Base-by-base conservation (phyloP, 2,113 vertebrate species). In the Hypocryptadius cinnamomeus region DNA sequence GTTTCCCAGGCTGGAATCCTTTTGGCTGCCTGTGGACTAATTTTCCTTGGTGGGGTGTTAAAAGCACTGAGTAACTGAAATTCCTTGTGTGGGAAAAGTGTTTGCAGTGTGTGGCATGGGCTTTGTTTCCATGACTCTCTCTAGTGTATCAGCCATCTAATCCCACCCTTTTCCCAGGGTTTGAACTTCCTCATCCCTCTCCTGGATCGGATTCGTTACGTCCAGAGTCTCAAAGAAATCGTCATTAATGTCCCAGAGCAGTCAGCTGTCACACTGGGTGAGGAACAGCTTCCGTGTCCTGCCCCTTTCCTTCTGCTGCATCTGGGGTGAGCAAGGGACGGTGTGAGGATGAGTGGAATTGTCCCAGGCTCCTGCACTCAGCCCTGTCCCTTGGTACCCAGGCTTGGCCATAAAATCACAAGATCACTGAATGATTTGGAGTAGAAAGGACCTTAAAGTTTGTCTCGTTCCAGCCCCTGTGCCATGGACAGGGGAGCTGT, bases 181-280 rank as follows among this genome's bases (percentile, higher is more conserved):
- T 97, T 99, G 95, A 99, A 99, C 87, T 97, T 99, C 91, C 98
- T 99, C 86, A 99, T 99, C 84, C 99, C 99, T 23, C 16, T 99
- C 28, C 96, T 99, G 90, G 99, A 99, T 97, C 97, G 97, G 93
- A 97, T 99, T 85, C 98, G 98, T 53, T 99, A 99, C 0, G 99
- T 99, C 45, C 99, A 99, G 90, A 99, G 99, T 79, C 98, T 99
- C 66, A 99, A 99, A 96, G 99, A 99, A 96, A 99, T 99, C 2
- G 99, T 99, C 86, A 99, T 99, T 73, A 99, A 99, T 5, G 99
- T 99, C 39, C 99, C 99, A 18, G 99, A 99, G 93, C 99, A 99
- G 96, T 99, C 99, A 33, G 98, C 99, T 19, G 98, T 99, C 16
- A 98, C 98, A 63, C 96, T 99, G 13, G 99, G 99, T 99, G 92